Conservation (phyloP, 2,888 invertebrate genomes). For the Chelonus formosanus region DNA sequence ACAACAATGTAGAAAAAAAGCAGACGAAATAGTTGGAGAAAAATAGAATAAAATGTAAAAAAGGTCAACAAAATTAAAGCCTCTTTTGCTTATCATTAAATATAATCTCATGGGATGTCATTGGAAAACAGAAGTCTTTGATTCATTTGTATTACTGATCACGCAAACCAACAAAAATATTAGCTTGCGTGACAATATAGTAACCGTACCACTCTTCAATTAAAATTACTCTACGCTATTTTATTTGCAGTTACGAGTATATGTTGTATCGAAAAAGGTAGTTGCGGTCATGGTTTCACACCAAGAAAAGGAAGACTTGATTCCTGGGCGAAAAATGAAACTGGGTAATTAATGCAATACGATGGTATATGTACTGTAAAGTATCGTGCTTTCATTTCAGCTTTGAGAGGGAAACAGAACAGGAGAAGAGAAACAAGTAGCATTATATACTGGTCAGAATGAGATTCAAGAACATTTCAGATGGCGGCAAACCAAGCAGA, state of each 20-base stretch:
- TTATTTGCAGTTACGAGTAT: constrained; percentile 28
- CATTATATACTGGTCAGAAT: constrained; percentile 15
- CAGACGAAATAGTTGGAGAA: background rate
- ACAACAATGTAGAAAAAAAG: background rate
- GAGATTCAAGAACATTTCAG: constrained; percentile 19
- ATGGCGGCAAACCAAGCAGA: constrained; percentile 15
- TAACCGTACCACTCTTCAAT: constrained; percentile 33
- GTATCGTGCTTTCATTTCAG: too few species aligned
- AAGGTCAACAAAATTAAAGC: background rate
- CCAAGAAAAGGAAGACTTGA: constrained; percentile 11
- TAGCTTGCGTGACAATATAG: constrained; percentile 20
- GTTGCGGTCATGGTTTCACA: constrained; percentile 3
- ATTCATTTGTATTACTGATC: constrained; percentile 21
- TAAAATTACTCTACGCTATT: constrained; percentile 42
- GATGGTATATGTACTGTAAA: constrained; percentile 35
- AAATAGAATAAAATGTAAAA: background rate
- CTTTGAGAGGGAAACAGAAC: too few species aligned
- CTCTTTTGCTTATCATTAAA: background rate
- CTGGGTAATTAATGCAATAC: constrained; percentile 49
- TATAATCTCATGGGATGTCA: background rate
- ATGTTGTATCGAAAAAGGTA: constrained; percentile 15
- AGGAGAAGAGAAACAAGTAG: background rate
- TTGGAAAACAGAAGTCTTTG: background rate
- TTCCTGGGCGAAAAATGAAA: constrained; percentile 42
- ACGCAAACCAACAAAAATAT: constrained; percentile 28